These are phyloP conservation scores for Peromyscus eremicus DNA, from an alignment of 2,797 vertebrate species.

Conservation along the genomic window DNA sequence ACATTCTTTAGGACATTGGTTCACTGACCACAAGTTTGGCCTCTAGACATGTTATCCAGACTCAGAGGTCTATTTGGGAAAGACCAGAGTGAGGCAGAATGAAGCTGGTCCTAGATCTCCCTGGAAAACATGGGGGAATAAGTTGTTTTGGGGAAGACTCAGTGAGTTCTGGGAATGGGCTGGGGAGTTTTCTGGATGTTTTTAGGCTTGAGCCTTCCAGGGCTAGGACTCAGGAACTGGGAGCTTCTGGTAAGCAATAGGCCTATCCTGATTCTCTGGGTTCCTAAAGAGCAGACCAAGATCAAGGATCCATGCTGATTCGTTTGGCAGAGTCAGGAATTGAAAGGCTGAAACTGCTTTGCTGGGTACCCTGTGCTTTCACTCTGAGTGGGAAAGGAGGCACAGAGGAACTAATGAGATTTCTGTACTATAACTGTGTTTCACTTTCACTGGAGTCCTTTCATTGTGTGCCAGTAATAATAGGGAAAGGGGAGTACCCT, in stretches of 20 bases:
- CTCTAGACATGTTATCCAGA: too few species aligned
- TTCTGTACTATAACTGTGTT: background rate
- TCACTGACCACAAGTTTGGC: too few species aligned
- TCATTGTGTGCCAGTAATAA: background rate
- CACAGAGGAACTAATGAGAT: background rate
- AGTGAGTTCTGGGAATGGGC: background rate
- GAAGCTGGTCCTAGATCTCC: too few species aligned
- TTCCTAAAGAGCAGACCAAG: background rate
- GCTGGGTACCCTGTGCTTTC: background rate
- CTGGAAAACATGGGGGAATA: background rate
- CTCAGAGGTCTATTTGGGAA: too few species aligned
- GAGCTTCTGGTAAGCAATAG: background rate
- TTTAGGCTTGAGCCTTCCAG: background rate
- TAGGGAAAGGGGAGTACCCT: background rate
- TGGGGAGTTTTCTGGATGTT: background rate
- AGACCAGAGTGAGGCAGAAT: background rate
- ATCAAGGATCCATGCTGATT: background rate
- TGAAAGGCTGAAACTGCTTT: background rate
- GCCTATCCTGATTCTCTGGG: background rate
- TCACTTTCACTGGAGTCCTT: background rate
- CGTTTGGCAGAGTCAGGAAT: background rate
- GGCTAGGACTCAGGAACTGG: background rate
- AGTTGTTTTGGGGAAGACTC: too few species aligned
- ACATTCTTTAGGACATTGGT: too few species aligned
- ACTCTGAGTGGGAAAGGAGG: background rate